phyloP scores from a whole-genome alignment of 37 sponge, comb jelly and placozoan genomes.

The Tethya wilhelma region DNA sequence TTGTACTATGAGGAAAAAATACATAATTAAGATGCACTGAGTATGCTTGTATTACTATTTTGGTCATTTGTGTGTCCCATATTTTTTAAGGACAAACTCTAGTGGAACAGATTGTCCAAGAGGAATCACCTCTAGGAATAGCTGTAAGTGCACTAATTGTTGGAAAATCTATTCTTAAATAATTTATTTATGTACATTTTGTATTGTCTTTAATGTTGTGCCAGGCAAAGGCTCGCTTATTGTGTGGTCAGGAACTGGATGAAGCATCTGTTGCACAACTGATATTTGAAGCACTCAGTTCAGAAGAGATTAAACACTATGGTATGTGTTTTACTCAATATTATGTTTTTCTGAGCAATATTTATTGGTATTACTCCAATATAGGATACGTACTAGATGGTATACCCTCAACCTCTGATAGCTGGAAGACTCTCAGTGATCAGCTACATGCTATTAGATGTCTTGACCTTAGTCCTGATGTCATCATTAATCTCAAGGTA shows the following conservation, averaged over 20 bases:
- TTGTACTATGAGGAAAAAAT: too few species aligned
- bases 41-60: too few species aligned
- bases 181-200: conserved; percentile 2
- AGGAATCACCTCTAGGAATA: too few species aligned
- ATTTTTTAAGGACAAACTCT: too few species aligned
- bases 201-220: neutral
- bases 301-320: conserved; percentile 80
- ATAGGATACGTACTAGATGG: conserved; percentile 96
- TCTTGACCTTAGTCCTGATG: conserved; percentile 76
- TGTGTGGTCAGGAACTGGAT: conserved; percentile 56
- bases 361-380: neutral
- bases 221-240: conserved; percentile 61
- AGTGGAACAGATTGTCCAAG: too few species aligned
- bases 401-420: conserved; percentile 58
- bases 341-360: neutral
- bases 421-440: conserved; percentile 72
- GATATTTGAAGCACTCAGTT: conserved; percentile 58
- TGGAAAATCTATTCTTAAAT: too few species aligned
- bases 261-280: conserved; percentile 55
- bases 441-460: conserved; percentile 72
- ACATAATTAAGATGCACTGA: too few species aligned
- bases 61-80: too few species aligned
- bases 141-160: too few species aligned
- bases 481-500: conserved; percentile 95
- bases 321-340: conserved; percentile 33